Evolutionary conservation across 2,113 vertebrate genomes (phyloP).

Genomic region (Phodopus roborovskii): DNA sequence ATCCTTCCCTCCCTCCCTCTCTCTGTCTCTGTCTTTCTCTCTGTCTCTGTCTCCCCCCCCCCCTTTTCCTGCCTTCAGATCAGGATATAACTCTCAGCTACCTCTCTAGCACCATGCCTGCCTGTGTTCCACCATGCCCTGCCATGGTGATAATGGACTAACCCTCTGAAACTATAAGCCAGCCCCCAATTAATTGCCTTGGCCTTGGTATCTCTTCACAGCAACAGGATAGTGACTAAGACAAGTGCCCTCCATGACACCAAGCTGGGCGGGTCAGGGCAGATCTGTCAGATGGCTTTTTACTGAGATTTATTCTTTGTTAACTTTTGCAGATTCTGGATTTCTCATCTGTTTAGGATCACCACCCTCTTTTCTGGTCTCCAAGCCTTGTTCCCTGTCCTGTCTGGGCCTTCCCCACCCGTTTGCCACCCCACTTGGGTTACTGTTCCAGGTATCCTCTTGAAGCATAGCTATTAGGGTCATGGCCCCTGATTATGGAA

Average conservation of each 20-base stretch:
- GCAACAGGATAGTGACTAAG: too few species aligned
- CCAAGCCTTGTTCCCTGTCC: too few species aligned
- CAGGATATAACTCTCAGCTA: not conserved
- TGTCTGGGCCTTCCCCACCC: not conserved
- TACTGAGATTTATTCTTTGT: not conserved
- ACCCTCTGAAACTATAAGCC: not conserved
- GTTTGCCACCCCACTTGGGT: accelerated
- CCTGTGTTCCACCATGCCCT: not conserved
- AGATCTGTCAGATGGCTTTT: not conserved
- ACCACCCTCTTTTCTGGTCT: accelerated
- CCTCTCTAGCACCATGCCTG: not conserved
- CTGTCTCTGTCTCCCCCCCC: too few species aligned
- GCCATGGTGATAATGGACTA: not conserved
- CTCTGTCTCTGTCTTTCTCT: too few species aligned
- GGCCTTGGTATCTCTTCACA: not conserved
- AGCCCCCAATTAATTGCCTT: not conserved
- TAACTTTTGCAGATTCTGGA: not conserved
- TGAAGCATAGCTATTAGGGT: not conserved
- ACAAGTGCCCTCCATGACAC: too few species aligned
- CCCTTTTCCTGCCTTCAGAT: too few species aligned
- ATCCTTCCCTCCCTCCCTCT: not conserved
- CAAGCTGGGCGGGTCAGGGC: not conserved
- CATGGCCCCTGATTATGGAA: not conserved
- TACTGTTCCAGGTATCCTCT: not conserved
- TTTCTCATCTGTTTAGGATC: not conserved